A percentile compares a stretch with the other conserved stretches of the same genome.
phyloP scores from a whole-genome alignment of 1,140 invertebrate species.

The Drosophila neocordata region DNA sequence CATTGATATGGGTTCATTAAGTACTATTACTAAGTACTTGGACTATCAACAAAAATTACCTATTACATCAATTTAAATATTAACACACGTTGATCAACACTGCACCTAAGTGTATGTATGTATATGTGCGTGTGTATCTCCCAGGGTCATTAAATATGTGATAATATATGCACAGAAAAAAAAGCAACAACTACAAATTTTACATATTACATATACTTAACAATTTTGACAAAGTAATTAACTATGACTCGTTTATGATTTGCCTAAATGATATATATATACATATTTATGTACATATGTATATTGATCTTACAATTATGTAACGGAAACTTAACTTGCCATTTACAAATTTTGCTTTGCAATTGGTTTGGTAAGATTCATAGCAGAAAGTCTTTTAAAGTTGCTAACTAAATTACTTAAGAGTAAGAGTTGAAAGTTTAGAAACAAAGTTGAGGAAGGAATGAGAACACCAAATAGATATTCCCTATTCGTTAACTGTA shows the following conservation, averaged over 20 bases:
- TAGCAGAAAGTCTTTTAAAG: too few relatives aligned
- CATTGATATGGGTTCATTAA: not conserved
- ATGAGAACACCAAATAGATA: too few relatives aligned
- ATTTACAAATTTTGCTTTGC: too few relatives aligned
- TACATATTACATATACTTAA: not conserved
- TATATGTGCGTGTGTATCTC: too few relatives aligned
- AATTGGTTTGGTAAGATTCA: too few relatives aligned
- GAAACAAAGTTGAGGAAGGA: too few relatives aligned
- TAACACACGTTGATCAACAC: not conserved
- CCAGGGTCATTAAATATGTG: not conserved
- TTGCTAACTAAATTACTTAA: too few relatives aligned
- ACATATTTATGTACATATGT: not conserved
- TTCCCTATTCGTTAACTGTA: too few relatives aligned
- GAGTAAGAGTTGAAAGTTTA: too few relatives aligned
- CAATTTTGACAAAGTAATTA: not conserved
- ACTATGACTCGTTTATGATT: not conserved
- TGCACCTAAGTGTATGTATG: not conserved
- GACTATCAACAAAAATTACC: not conserved
- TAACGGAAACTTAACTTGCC: too few relatives aligned
- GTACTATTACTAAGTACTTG: not conserved
- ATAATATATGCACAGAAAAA: not conserved
- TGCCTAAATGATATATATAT: not conserved
- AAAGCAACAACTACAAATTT: too few relatives aligned
- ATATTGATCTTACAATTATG: not conserved
- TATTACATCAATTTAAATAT: constrained; percentile 4